A percentile compares a stretch with the other conserved stretches of the same genome.
These are phyloP conservation scores for Lithobius niger DNA, from an alignment of 1,140 invertebrate species.

Conservation along the genomic window DNA sequence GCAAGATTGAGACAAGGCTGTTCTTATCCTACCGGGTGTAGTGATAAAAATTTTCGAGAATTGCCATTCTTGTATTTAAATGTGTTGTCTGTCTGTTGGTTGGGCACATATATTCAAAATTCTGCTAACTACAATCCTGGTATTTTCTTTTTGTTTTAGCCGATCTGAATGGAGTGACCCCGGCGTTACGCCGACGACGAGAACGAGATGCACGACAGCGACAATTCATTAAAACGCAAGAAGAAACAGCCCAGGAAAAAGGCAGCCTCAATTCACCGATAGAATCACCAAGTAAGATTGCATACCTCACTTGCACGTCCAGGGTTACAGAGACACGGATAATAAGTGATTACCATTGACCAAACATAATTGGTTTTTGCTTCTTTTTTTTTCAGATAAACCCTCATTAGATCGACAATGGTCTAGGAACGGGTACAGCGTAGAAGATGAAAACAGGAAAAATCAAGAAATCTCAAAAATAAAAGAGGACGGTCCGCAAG, in stretches of 20 bases:
- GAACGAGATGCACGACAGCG: conserved; percentile 65
- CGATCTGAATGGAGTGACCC: conserved; percentile 40
- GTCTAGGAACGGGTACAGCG: conserved; percentile 13
- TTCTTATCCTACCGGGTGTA: too few species aligned
- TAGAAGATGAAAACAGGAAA: conserved; percentile 24
- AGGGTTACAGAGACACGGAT: too few species aligned
- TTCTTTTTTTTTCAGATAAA: conserved; percentile 11
- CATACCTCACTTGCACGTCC: too few species aligned
- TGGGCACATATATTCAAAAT: too few species aligned
- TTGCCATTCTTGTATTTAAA: too few species aligned
- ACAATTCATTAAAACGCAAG: conserved; percentile 62
- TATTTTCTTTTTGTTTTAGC: neutral
- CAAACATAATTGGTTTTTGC: too few species aligned
- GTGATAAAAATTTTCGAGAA: too few species aligned
- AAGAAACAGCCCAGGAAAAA: conserved; percentile 17
- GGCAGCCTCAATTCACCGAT: neutral
- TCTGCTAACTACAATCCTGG: too few species aligned
- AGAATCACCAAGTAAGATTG: too few species aligned
- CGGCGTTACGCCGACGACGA: conserved; percentile 51
- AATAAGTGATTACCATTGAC: too few species aligned
- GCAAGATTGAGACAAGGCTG: too few species aligned
- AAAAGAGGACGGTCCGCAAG: neutral
- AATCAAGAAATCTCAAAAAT: conserved; percentile 28
- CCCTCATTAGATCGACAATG: conserved; percentile 4
- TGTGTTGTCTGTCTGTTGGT: too few species aligned